Base-by-base conservation (phyloP, 2,113 vertebrate species). In the Thunnus maccoyii region DNA sequence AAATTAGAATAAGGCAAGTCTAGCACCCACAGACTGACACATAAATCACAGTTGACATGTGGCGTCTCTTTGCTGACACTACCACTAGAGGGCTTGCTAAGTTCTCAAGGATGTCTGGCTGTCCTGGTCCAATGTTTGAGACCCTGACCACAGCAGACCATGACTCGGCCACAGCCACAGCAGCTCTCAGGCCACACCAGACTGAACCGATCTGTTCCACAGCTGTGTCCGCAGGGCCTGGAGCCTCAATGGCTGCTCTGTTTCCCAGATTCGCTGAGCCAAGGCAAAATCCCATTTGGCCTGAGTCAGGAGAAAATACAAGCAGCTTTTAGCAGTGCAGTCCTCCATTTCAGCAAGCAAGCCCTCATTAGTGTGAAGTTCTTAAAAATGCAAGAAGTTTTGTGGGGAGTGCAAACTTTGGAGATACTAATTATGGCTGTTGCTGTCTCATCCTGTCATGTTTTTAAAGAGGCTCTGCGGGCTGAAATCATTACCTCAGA, bases 191-290 rank as follows among this genome's bases (percentile, higher is more conserved):
- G 61, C 27, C 70, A 48, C 70, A 63, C 51, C 84, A 82, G 80
- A 78, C 84, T 41, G 70, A 56, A 79, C 5, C 30, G 86, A 94
- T 91, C 86, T 92, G 79, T 92, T 89, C 54, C 50, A 73, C 91
- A 92, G 92, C 88, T 92, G 91, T 82, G 78, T 86, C 87, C 10
- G 57, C 61, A n/a, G 58, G 16, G 58, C 67, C 73, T 1, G 17
- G 36, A 83, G 84, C 72, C 85, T 90, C 86, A 91, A 80, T 84
- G 78, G 76, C 78, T 68, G 78, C 84, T 83, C 82, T 88, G 89
- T 91, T 89, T 86, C 72, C 79, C 76, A 76, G 75, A 88, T 83
- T 65, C 3, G 74, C 90, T 91, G 85, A 93, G 87, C 80, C 81
- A 80, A 80, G 74, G 83, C 78, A 74, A 86, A 90, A 89, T 20